Evolutionary conservation across 2,113 vertebrate genomes (phyloP).

Genomic region (Dasypus novemcinctus): DNA sequence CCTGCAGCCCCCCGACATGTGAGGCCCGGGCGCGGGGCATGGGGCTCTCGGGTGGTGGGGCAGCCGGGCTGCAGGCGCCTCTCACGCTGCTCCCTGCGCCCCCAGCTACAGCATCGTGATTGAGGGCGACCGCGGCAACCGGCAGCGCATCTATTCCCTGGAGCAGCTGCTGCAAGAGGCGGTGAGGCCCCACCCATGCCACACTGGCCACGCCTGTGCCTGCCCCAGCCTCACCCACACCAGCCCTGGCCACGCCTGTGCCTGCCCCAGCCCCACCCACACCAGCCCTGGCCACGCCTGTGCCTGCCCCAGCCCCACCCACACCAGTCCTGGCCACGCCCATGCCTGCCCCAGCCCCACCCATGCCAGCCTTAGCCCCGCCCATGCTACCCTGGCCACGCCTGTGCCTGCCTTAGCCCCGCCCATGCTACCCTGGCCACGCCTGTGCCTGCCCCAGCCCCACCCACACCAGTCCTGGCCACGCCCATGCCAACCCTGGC

Average conservation of each 20-base stretch:
- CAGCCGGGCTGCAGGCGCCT: fast-evolving
- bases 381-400: not conserved
- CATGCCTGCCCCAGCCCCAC: fast-evolving
- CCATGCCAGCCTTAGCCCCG: too few species aligned
- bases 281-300: fast-evolving
- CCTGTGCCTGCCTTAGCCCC: too few species aligned
- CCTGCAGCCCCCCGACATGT: slow-evolving; percentile 94
- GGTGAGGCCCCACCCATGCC: slow-evolving; percentile 82
- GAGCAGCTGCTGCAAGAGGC: slow-evolving; percentile 97
- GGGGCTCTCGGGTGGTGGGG: fast-evolving
- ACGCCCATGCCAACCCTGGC: not conserved
- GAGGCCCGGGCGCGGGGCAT: slow-evolving; percentile 61
- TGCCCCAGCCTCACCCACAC: fast-evolving
- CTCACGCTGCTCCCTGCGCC: not conserved
- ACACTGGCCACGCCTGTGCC: not conserved
- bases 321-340: fast-evolving
- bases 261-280: too few species aligned
- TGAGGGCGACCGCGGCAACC: slow-evolving; percentile 94
- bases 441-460: fast-evolving
- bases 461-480: too few species aligned
- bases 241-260: fast-evolving
- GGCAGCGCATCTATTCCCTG: slow-evolving; percentile 94
- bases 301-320: too few species aligned
- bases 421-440: not conserved
- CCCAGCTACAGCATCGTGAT: slow-evolving; percentile 94